Percentiles rank a stretch among this genome's conserved stretches.
These are phyloP conservation scores for Percopsis omiscomaycus DNA, from an alignment of 2,797 vertebrate genomes.

Conservation along the genomic window DNA sequence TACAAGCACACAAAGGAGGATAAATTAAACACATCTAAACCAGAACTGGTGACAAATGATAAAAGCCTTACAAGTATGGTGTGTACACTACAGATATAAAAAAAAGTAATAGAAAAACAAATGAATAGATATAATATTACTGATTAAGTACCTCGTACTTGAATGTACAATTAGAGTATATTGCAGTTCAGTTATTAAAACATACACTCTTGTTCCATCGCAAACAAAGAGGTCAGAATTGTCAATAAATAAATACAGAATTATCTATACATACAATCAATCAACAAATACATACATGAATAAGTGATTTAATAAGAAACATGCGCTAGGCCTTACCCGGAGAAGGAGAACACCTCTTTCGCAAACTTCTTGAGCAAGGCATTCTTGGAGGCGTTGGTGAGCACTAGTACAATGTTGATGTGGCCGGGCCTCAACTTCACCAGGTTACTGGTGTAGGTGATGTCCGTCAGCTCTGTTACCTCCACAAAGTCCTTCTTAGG, in stretches of 20 bases:
- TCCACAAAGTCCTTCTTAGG: conserved; percentile 94
- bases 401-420: conserved; percentile 92
- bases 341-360: conserved; percentile 92
- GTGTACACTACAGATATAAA: too few relatives aligned
- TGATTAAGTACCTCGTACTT: too few relatives aligned
- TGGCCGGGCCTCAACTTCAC: conserved; percentile 91
- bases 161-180: too few relatives aligned
- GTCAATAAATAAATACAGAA: not conserved
- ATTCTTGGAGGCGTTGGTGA: conserved; percentile 87
- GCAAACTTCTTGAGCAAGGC: conserved; percentile 90
- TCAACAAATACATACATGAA: too few relatives aligned
- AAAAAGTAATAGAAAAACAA: too few relatives aligned
- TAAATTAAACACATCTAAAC: conserved; percentile 3
- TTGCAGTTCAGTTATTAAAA: too few relatives aligned
- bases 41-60: not conserved
- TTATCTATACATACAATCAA: not conserved
- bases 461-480: conserved; percentile 91
- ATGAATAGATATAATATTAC: too few relatives aligned
- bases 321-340: conserved; percentile 78
- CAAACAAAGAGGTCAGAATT: not conserved
- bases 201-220: too few relatives aligned
- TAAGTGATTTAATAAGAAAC: too few relatives aligned
- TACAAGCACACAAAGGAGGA: conserved; percentile 40
- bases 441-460: conserved; percentile 92
- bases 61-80: not conserved